phyloP scores from a whole-genome alignment of 2,888 invertebrate species.

The Diadromus collaris region DNA sequence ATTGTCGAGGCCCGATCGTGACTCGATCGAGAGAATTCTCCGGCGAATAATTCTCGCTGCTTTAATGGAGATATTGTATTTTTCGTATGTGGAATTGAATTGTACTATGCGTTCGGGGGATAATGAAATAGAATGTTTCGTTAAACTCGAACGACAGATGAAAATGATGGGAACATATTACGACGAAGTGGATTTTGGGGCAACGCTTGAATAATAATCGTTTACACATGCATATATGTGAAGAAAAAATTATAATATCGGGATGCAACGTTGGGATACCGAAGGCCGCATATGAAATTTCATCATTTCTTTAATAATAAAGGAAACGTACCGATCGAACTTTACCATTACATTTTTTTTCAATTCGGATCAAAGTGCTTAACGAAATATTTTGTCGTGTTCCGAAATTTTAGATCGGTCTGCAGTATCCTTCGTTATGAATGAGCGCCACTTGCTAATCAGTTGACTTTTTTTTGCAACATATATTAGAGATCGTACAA shows the following conservation, averaged over 20 bases:
- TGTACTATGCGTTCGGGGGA: slow-evolving; percentile 26
- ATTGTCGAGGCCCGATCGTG: slow-evolving; percentile 28
- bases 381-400: not conserved
- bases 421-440: not conserved
- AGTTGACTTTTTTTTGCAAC: not conserved
- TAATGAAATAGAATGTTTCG: slow-evolving; percentile 21
- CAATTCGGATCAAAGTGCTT: not conserved
- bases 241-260: not conserved
- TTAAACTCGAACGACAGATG: slow-evolving; percentile 31
- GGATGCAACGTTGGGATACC: not conserved
- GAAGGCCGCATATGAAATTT: not conserved
- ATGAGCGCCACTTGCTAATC: not conserved
- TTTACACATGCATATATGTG: slow-evolving; percentile 24
- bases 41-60: slow-evolving; percentile 9
- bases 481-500: not conserved
- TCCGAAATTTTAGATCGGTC: not conserved
- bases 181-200: slow-evolving; percentile 31
- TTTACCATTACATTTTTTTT: not conserved
- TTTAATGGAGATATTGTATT: slow-evolving; percentile 38
- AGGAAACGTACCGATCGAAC: not conserved
- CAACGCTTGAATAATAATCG: slow-evolving; percentile 33
- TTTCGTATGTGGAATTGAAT: slow-evolving; percentile 43
- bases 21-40: slow-evolving; percentile 22
- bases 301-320: not conserved
- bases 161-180: slow-evolving; percentile 53